phyloP scores from a whole-genome alignment of 2,113 vertebrate species.

The Notechis scutatus region DNA sequence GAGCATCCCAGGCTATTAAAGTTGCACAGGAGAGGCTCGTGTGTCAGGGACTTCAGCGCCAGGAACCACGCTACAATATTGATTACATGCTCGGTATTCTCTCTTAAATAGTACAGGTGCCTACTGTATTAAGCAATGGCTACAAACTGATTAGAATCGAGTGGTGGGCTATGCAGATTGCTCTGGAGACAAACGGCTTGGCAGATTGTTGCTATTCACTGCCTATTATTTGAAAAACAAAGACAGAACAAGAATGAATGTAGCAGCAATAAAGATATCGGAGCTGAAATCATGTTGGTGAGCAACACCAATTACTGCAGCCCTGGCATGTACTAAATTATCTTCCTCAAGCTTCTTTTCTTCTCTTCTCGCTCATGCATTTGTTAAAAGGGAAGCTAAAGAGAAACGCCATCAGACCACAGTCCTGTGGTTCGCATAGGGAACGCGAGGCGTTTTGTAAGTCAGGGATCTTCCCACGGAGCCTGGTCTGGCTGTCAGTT shows the following conservation, averaged over 20 bases:
- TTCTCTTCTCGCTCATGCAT: neutral
- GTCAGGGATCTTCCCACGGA: too few relatives aligned
- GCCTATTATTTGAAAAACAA: slow-evolving; percentile 34
- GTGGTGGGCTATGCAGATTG: slow-evolving; percentile 27
- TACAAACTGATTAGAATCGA: slow-evolving; percentile 44
- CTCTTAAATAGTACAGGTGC: slow-evolving; percentile 28
- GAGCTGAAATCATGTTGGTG: neutral
- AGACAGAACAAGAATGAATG: neutral
- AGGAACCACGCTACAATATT: neutral
- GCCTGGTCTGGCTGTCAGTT: neutral
- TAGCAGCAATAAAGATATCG: neutral
- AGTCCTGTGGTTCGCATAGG: neutral
- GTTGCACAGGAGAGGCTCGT: neutral
- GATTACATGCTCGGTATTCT: neutral
- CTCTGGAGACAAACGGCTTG: slow-evolving; percentile 25
- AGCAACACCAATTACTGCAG: neutral
- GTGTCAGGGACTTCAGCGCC: neutral
- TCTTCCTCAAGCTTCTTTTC: neutral
- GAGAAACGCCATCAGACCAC: neutral
- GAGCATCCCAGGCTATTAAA: neutral
- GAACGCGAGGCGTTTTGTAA: neutral
- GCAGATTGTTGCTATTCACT: slow-evolving; percentile 42
- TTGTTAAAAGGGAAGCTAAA: neutral
- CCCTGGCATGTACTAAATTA: neutral
- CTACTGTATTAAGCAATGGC: slow-evolving; percentile 22